Conservation (phyloP, 2,888 invertebrate genomes). For the Automeris io region DNA sequence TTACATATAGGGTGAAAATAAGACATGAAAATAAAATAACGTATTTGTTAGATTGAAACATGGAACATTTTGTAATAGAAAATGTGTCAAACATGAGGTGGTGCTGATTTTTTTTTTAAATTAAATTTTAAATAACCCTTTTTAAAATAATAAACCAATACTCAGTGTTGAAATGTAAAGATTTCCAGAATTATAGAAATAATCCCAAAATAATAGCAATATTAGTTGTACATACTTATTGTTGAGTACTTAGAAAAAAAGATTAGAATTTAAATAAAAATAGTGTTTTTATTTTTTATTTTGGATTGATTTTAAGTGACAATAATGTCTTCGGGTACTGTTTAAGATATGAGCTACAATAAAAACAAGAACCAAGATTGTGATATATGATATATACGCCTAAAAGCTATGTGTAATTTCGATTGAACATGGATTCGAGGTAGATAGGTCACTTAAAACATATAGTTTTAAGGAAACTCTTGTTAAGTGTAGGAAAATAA, state of each 20-base stretch:
- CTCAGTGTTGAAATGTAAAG: too few relatives aligned
- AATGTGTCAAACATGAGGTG: too few relatives aligned
- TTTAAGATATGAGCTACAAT: background rate
- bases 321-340: background rate
- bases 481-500: background rate
- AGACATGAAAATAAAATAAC: too few relatives aligned
- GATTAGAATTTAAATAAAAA: background rate
- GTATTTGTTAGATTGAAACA: too few relatives aligned
- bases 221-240: constrained; percentile 33
- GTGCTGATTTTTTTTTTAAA: too few relatives aligned
- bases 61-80: too few relatives aligned
- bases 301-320: background rate
- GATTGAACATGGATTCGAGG: background rate
- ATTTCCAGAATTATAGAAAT: too few relatives aligned
- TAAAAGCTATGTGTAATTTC: background rate
- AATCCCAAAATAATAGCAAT: constrained; percentile 11
- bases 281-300: background rate
- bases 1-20: too few relatives aligned
- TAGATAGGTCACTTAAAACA: background rate
- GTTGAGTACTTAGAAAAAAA: constrained; percentile 34
- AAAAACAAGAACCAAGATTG: background rate
- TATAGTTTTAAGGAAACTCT: too few relatives aligned
- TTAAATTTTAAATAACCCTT: too few relatives aligned
- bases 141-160: too few relatives aligned
- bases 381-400: background rate